A percentile compares a stretch with the other conserved stretches of the same genome.
Conservation (phyloP, 2,113 vertebrate species). For the Benthochromis sp. region DNA sequence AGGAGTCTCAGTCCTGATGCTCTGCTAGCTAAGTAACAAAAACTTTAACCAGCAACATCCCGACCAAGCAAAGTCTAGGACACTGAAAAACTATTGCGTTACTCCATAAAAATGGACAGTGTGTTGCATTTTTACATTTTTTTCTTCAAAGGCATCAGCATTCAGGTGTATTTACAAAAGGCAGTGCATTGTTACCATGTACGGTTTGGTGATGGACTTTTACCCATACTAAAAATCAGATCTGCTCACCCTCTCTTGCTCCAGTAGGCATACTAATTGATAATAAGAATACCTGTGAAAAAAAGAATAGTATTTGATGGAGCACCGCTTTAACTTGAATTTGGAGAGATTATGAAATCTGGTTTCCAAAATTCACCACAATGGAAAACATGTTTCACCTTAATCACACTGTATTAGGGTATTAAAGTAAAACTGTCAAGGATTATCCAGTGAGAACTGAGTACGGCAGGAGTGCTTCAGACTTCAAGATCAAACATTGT, state of each 20-base stretch:
- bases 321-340: neutral
- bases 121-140: neutral
- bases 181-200: neutral
- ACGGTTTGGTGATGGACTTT: neutral
- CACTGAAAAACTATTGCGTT: neutral
- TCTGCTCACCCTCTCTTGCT: neutral
- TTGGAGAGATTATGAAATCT: neutral
- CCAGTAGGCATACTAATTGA: neutral
- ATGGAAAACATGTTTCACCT: neutral
- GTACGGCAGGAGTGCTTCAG: neutral
- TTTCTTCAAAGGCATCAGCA: neutral
- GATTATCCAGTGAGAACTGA: neutral
- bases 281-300: neutral
- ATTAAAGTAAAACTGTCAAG: neutral
- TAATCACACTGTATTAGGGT: neutral
- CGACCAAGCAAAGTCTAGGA: neutral
- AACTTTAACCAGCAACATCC: neutral
- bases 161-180: neutral
- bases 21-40: neutral
- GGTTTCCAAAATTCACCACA: neutral
- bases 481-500: conserved; percentile 30
- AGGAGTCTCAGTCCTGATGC: neutral
- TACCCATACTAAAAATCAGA: neutral
- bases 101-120: neutral
- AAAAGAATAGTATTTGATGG: neutral